These are phyloP conservation scores for Drosophila diplacantha DNA, from an alignment of 2,888 invertebrate species.

Conservation along the genomic window DNA sequence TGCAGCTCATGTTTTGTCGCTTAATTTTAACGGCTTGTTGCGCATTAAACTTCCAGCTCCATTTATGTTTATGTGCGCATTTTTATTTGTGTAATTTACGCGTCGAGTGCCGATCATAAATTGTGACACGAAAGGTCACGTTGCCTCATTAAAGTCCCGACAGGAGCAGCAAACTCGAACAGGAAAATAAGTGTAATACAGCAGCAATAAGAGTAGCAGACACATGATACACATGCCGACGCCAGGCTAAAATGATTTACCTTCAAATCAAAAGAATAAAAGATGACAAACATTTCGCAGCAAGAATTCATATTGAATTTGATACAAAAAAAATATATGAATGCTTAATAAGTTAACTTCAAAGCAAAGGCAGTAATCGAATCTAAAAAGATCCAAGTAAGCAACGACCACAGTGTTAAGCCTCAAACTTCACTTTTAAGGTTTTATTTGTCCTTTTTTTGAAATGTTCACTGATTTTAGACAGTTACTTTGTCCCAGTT, in stretches of 20 bases:
- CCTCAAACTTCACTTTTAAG: constrained; percentile 36
- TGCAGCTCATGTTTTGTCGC: constrained; percentile 71
- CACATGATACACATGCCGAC: constrained; percentile 24
- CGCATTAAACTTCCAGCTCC: constrained; percentile 53
- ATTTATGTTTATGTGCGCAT: constrained; percentile 62
- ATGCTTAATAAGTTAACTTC: no score
- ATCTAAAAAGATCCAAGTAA: neutral
- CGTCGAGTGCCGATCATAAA: constrained; percentile 63
- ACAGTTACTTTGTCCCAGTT: constrained; percentile 8
- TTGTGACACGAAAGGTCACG: constrained; percentile 63
- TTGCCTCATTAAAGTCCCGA: constrained; percentile 64
- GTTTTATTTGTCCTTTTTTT: constrained; percentile 22
- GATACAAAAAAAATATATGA: neutral
- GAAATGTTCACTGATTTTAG: constrained; percentile 4
- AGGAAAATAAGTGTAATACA: constrained; percentile 51
- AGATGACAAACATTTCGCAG: constrained; percentile 11
- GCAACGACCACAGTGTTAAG: neutral
- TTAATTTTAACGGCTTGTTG: constrained; percentile 65
- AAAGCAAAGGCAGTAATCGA: neutral
- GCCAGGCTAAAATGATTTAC: constrained; percentile 28
- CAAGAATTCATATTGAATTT: neutral
- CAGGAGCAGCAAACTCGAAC: constrained; percentile 60
- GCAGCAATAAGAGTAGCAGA: constrained; percentile 30
- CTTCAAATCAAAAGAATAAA: constrained; percentile 18
- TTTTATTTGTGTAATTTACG: constrained; percentile 68